A percentile compares a stretch with the other conserved stretches of the same genome.
Conservation (phyloP, 2,888 invertebrate genomes). For the Onchidella celtica region DNA sequence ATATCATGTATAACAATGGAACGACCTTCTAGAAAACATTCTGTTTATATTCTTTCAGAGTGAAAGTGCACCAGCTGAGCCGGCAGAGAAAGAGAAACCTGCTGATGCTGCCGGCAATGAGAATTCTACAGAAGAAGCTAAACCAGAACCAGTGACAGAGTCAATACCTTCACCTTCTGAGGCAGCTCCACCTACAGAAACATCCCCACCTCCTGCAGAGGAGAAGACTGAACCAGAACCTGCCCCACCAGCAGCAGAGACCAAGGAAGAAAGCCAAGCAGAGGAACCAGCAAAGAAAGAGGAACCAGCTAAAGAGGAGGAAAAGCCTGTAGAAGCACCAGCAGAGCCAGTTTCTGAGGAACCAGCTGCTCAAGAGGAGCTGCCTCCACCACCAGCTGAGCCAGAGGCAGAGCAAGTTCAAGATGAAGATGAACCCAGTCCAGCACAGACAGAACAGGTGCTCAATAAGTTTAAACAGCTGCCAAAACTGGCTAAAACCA, state of each 20-base stretch:
- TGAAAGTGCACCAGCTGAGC: constrained; percentile 1
- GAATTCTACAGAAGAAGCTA: not conserved
- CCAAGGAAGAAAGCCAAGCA: constrained; percentile 16
- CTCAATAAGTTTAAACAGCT: constrained; percentile 19
- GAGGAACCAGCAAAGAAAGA: constrained; percentile 13
- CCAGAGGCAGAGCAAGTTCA: constrained; percentile 43
- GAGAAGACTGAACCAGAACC: constrained; percentile 31
- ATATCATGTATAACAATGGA: too few species aligned
- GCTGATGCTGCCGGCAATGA: not conserved
- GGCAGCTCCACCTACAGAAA: not conserved
- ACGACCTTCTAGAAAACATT: too few species aligned
- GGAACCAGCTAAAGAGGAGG: constrained; percentile 7
- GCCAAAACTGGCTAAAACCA: constrained; percentile 43
- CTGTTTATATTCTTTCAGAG: not conserved
- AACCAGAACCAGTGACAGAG: constrained; percentile 23
- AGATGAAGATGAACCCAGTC: not conserved
- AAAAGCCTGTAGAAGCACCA: constrained; percentile 3
- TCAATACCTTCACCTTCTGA: constrained; percentile 17
- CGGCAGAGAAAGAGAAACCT: not conserved
- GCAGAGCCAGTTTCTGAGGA: constrained; percentile 17
- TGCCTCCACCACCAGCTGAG: constrained; percentile 30
- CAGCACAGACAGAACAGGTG: constrained; percentile 45
- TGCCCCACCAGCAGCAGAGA: not conserved
- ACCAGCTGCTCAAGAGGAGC: constrained; percentile 31
- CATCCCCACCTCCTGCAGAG: not conserved